Percentiles rank a stretch among this genome's conserved stretches.
phyloP scores from a whole-genome alignment of 2,797 vertebrate genomes.

The Scleropages formosus region DNA sequence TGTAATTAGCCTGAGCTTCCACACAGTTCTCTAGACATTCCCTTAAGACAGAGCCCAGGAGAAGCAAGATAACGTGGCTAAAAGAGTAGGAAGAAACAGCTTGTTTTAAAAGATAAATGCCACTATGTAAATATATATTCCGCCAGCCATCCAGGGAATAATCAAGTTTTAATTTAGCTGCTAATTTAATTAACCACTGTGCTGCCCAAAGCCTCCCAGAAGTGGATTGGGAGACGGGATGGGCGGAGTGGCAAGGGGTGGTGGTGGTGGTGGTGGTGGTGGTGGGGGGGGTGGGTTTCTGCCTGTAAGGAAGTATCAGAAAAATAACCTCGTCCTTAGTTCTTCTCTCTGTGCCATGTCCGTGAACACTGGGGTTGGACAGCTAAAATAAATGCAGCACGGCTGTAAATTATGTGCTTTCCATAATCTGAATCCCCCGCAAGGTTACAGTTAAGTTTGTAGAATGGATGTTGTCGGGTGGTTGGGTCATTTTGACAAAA shows the following conservation, averaged over 20 bases:
- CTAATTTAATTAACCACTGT: constrained; percentile 67
- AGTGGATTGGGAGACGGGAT: constrained; percentile 39
- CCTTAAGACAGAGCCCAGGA: constrained; percentile 51
- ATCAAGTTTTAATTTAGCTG: constrained; percentile 71
- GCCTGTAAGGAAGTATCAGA: constrained; percentile 13
- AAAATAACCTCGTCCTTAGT: constrained; percentile 44
- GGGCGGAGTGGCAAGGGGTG: not conserved
- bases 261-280: too few species aligned
- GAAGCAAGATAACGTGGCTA: constrained; percentile 39
- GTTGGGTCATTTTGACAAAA: not conserved
- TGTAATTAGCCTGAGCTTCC: constrained; percentile 62
- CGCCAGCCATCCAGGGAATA: constrained; percentile 61
- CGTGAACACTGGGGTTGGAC: constrained; percentile 50
- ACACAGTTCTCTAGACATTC: constrained; percentile 34
- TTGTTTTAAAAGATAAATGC: constrained; percentile 69
- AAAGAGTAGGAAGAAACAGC: constrained; percentile 47
- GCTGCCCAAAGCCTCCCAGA: constrained; percentile 50
- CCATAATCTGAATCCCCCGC: constrained; percentile 41
- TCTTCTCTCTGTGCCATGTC: constrained; percentile 46
- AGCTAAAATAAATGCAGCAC: constrained; percentile 36
- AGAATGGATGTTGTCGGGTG: not conserved
- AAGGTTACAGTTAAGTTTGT: constrained; percentile 55
- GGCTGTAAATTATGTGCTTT: constrained; percentile 41
- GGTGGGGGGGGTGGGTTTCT: not conserved
- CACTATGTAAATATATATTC: constrained; percentile 60